Base-by-base conservation (phyloP, 2,113 vertebrate genomes). In the Eudyptes chrysolophus region DNA sequence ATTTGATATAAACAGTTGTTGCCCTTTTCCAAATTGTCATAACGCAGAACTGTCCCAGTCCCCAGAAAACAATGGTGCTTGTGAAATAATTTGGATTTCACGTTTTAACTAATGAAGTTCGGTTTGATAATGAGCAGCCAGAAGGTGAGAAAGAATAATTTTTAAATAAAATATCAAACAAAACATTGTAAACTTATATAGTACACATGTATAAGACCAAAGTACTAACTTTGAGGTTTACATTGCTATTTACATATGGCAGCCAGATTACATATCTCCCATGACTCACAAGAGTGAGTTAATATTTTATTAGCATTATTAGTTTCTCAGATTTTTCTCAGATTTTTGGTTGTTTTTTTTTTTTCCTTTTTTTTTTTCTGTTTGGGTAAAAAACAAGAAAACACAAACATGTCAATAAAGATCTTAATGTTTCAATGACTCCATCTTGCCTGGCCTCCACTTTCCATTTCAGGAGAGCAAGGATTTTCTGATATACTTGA, bases 311-410 rank as follows among this genome's bases (percentile, higher is more conserved):
- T 65, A 58, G 2, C 36, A 30, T 74, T 58, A 44, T 69, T 71
- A 58, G 10, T 58, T 54, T 79, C 25, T 48, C 26, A 24, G 12
- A 15, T 75, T 51, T 81, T 81, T 68, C 27, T 52, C 49, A 42
- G 7, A 16, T 44, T 36, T 87, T 44, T 74, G 4, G n/a, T 75
- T 34, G 44, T 14, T 32, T 61, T 27, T 40, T 30, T 9, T 11
- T 27, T 3, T 6, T 8, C 27, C 4, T 30, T 20, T 9, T 2
- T 27, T n/a, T 11, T 12, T 55, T 21, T 6, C 6, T 46, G 2
- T 76, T 26, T 7, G 6, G 2, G 7, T 46, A 2, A 60, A 58
- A 72, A 42, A 40, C 7, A 55, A 48, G 18, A 75, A 84, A 74
- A 44, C 11, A 57, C 22, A 75, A 89, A 44, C 3, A 34, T 51